Evolutionary conservation across 2,888 invertebrate genomes (phyloP).

Genomic region (Mythimna vitellina): DNA sequence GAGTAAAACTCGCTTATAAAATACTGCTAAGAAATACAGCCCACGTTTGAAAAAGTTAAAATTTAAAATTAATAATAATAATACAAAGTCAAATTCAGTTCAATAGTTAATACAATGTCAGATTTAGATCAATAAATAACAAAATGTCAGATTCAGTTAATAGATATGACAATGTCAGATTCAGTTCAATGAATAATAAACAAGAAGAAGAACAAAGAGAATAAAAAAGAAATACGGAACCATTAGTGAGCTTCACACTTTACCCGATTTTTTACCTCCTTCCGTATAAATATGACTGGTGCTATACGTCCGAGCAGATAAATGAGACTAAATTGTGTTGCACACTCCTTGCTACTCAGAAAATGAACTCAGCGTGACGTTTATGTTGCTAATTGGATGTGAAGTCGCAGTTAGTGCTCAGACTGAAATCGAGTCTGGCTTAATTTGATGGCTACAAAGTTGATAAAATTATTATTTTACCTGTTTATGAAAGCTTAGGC

Average conservation of each 20-base stretch:
- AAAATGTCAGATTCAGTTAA: no score
- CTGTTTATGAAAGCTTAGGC: background rate
- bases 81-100: no score
- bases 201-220: no score
- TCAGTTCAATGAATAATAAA: no score
- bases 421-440: constrained; percentile 6
- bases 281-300: constrained; percentile 42
- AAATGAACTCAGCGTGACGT: constrained; percentile 30
- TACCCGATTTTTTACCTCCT: background rate
- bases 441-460: constrained; percentile 20
- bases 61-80: no score
- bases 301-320: constrained; percentile 35
- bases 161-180: no score
- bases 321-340: constrained; percentile 44
- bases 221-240: background rate
- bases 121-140: no score
- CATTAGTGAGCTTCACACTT: background rate
- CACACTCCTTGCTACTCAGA: constrained; percentile 21
- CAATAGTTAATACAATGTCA: no score
- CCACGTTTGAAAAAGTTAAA: no score
- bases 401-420: constrained; percentile 10
- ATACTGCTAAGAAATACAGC: constrained; percentile 61
- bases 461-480: constrained; percentile 12
- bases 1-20: constrained; percentile 69
- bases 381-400: constrained; percentile 34